phyloP scores from a whole-genome alignment of 2,113 vertebrate species.

The Archocentrus centrarchus region DNA sequence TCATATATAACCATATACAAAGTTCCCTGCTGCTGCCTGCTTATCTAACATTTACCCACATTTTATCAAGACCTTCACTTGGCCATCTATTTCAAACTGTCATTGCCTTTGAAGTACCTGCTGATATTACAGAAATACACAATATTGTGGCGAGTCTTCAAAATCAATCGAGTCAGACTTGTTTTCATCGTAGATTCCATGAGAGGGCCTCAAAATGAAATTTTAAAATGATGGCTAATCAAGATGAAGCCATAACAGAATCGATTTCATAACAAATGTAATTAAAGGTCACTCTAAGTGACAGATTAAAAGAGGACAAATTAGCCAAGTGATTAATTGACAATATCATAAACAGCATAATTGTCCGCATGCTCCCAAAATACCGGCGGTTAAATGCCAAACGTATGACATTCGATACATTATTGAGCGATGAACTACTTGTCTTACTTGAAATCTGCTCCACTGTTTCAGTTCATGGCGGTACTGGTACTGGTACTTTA shows the following conservation, averaged over 20 bases:
- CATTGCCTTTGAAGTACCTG: neutral
- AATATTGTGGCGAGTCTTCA: neutral
- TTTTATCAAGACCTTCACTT: neutral
- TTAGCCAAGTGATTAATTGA: slow-evolving; percentile 28
- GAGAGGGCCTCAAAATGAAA: neutral
- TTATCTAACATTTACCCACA: neutral
- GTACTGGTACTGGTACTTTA: too few relatives aligned
- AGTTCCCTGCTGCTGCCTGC: neutral
- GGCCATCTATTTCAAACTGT: neutral
- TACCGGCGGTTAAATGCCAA: slow-evolving; percentile 15
- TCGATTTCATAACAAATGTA: slow-evolving; percentile 12
- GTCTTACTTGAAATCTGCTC: neutral
- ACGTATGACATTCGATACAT: neutral
- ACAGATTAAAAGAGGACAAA: slow-evolving; percentile 34
- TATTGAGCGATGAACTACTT: neutral
- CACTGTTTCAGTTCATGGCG: neutral
- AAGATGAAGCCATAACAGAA: neutral
- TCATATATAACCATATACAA: neutral
- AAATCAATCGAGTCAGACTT: neutral
- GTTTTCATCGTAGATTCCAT: neutral
- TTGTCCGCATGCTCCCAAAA: slow-evolving; percentile 30
- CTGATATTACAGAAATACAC: neutral
- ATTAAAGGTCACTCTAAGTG: slow-evolving; percentile 34
- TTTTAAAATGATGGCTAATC: slow-evolving; percentile 1
- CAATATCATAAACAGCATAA: slow-evolving; percentile 9